Evolutionary conservation across 2,113 vertebrate genomes (phyloP).

Genomic region (Cervus canadensis): DNA sequence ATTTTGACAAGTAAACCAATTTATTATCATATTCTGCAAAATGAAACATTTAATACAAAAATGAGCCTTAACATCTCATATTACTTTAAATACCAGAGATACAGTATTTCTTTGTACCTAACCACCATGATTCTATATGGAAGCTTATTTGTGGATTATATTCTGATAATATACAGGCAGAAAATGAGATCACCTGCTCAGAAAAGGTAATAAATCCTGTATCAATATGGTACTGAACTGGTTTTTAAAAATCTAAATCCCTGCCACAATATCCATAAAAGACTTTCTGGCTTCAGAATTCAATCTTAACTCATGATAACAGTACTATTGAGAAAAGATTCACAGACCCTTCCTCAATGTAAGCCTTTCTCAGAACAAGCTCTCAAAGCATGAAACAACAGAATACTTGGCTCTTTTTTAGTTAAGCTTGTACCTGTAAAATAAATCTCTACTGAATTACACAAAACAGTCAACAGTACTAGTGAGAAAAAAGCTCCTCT

Average conservation of each 20-base stretch:
- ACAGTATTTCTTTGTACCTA: not conserved
- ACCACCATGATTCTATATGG: not conserved
- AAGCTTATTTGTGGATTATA: not conserved
- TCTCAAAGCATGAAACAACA: not conserved
- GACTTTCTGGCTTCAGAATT: not conserved
- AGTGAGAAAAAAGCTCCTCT: not conserved
- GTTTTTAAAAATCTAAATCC: not conserved
- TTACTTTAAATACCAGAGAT: not conserved
- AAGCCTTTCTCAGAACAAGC: not conserved
- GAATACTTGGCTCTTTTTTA: not conserved
- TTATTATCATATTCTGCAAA: not conserved
- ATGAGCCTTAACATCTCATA: not conserved
- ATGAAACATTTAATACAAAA: not conserved
- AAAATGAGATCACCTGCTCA: not conserved
- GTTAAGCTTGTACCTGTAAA: not conserved
- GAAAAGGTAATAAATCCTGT: not conserved
- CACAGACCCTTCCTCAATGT: not conserved
- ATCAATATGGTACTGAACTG: not conserved
- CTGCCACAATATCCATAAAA: not conserved
- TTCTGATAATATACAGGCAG: not conserved
- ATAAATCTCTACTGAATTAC: not conserved
- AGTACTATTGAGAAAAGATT: not conserved
- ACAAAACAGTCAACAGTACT: not conserved
- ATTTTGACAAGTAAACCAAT: constrained; percentile 22
- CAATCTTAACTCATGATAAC: not conserved